Conservation (phyloP, 2,888 invertebrate genomes). For the Lapara coniferarum region DNA sequence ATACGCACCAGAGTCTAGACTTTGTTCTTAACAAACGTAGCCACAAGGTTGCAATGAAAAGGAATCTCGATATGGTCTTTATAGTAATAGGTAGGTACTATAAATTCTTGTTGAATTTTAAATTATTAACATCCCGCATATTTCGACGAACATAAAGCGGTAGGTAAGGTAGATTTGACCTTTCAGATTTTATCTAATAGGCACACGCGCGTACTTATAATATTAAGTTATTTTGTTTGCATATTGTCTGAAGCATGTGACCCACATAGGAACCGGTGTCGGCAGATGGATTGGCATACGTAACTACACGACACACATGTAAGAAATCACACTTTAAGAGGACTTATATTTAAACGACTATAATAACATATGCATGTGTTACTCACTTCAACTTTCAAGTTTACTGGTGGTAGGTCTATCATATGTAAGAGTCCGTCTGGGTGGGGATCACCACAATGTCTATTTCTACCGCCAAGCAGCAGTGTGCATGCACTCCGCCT, state of each 20-base stretch:
- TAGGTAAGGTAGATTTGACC: constrained; percentile 26
- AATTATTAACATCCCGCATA: constrained; percentile 14
- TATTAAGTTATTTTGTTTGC: constrained; percentile 27
- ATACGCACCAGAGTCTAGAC: constrained; percentile 30
- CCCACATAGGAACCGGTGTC: constrained; percentile 27
- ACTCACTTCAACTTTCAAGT: neutral
- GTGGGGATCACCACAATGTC: no score
- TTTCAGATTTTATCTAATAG: constrained; percentile 29
- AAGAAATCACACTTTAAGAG: constrained; percentile 12
- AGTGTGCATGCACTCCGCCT: no score
- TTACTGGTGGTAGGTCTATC: no score
- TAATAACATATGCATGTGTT: constrained; percentile 20
- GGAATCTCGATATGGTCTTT: neutral
- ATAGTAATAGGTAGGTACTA: neutral
- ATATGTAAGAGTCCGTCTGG: no score
- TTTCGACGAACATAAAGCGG: constrained; percentile 22
- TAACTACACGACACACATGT: constrained; percentile 18
- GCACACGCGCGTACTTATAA: constrained; percentile 22
- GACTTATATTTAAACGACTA: neutral
- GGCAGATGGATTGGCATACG: constrained; percentile 26
- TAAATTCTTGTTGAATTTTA: constrained; percentile 1
- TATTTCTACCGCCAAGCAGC: no score
- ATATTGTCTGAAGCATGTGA: constrained; percentile 29
- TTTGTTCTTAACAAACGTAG: constrained; percentile 18
- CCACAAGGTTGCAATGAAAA: constrained; percentile 21